A percentile compares a stretch with the other conserved stretches of the same genome.
phyloP scores from a whole-genome alignment of 2,113 vertebrate genomes.

The Ia io region DNA sequence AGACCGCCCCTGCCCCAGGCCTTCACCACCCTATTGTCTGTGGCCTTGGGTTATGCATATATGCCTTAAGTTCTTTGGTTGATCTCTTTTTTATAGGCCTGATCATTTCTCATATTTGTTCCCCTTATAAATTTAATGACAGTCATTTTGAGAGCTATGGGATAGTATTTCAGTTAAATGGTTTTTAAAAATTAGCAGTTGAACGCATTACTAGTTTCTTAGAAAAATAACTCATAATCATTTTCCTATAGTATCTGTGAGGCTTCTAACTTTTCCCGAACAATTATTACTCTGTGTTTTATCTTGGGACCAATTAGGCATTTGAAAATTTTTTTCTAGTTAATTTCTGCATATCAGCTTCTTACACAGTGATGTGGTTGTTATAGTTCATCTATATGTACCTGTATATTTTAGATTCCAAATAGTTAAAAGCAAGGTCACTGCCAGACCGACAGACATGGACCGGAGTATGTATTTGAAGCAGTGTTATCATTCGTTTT shows the following conservation, averaged over 20 bases:
- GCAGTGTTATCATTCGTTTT: constrained; percentile 52
- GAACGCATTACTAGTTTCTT: constrained; percentile 30
- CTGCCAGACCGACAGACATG: neutral
- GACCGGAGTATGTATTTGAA: neutral
- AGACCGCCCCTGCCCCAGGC: no score
- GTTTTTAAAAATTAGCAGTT: constrained; percentile 32
- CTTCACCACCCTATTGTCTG: no score
- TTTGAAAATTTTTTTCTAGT: neutral
- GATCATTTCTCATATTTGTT: neutral
- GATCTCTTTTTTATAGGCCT: neutral
- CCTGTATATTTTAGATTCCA: neutral
- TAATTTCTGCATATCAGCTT: neutral
- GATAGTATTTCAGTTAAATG: constrained; percentile 13
- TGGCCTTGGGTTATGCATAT: no score
- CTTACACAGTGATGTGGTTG: neutral
- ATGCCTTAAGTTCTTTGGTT: no score
- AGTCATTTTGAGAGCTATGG: neutral
- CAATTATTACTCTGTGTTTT: neutral
- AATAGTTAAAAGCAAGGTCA: neutral
- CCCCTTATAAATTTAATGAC: constrained; percentile 13
- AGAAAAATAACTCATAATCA: neutral
- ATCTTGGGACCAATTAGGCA: neutral
- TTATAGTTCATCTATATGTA: neutral
- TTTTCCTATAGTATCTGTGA: neutral
- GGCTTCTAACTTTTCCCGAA: neutral